phyloP scores from a whole-genome alignment of 2,797 vertebrate genomes.

The Paedocypris micromegethes region DNA sequence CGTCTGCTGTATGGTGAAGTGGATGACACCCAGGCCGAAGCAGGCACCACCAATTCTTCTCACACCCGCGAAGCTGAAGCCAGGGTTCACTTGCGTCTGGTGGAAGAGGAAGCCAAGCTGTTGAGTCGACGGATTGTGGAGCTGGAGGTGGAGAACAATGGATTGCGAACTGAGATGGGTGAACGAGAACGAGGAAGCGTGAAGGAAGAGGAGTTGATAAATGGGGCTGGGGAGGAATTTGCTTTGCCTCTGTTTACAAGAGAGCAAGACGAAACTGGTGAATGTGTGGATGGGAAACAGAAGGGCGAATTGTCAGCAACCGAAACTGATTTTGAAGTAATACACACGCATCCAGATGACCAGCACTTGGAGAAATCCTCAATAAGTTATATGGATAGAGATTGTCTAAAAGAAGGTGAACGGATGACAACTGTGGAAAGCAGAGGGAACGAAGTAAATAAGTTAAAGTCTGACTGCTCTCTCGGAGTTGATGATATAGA shows the following conservation, averaged over 20 bases:
- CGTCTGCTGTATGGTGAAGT: constrained; percentile 81
- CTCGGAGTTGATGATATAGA: constrained; percentile 71
- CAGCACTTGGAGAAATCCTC: constrained; percentile 71
- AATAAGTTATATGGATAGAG: constrained; percentile 62
- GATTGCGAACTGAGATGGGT: constrained; percentile 86
- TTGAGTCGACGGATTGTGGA: constrained; percentile 93
- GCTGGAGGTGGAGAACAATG: constrained; percentile 93
- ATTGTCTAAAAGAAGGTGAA: constrained; percentile 63
- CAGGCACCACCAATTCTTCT: constrained; percentile 70
- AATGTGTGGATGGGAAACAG: constrained; percentile 65
- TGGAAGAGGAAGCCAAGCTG: constrained; percentile 95
- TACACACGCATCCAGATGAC: constrained; percentile 64
- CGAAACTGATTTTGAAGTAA: constrained; percentile 69
- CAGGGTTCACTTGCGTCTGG: constrained; percentile 89
- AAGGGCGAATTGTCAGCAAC: constrained; percentile 62
- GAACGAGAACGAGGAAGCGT: constrained; percentile 63
- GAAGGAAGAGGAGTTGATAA: constrained; percentile 69
- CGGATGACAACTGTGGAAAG: constrained; percentile 43
- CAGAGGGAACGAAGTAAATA: constrained; percentile 14
- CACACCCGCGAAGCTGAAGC: constrained; percentile 83
- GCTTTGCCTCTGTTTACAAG: constrained; percentile 49
- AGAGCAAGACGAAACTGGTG: constrained; percentile 58
- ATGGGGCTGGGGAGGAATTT: constrained; percentile 52
- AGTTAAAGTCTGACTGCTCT: constrained; percentile 40
- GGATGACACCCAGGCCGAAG: constrained; percentile 68